Conservation (phyloP, 2,797 vertebrate species). For the Valencia hispanica region DNA sequence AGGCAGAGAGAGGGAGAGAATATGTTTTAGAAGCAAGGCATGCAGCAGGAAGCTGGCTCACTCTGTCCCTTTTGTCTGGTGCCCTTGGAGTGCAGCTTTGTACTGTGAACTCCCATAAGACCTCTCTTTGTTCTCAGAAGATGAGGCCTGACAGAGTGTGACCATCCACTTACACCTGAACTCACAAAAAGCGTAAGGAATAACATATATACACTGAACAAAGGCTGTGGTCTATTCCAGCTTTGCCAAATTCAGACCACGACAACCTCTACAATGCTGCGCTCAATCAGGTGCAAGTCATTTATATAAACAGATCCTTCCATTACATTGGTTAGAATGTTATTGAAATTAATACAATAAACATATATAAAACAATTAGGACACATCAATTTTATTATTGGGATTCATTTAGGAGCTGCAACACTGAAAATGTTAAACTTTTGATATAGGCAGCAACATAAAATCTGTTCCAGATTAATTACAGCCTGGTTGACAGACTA, state of each 20-base stretch:
- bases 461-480: conserved; percentile 58
- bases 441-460: conserved; percentile 43
- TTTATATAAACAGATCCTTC: background rate
- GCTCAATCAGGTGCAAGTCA: background rate
- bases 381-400: conserved; percentile 40
- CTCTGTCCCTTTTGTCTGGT: conserved; percentile 63
- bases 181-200: conserved; percentile 49
- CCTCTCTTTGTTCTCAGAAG: conserved; percentile 70
- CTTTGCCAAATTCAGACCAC: conserved; percentile 35
- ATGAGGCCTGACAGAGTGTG: conserved; percentile 59
- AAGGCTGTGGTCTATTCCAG: conserved; percentile 35
- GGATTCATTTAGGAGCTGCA: conserved; percentile 45
- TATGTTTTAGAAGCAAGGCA: conserved; percentile 28
- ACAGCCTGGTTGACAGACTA: conserved; percentile 16
- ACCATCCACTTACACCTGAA: conserved; percentile 66
- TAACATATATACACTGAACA: conserved; percentile 47
- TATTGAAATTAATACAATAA: conserved; percentile 5
- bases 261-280: conserved; percentile 26
- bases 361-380: conserved; percentile 22
- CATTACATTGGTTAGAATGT: background rate
- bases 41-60: conserved; percentile 37
- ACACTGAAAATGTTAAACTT: conserved; percentile 53
- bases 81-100: conserved; percentile 71
- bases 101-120: conserved; percentile 69
- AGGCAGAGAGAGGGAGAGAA: conserved; percentile 26